These are phyloP conservation scores for Nematolebias whitei DNA, from an alignment of 2,113 vertebrate species.

Conservation along the genomic window DNA sequence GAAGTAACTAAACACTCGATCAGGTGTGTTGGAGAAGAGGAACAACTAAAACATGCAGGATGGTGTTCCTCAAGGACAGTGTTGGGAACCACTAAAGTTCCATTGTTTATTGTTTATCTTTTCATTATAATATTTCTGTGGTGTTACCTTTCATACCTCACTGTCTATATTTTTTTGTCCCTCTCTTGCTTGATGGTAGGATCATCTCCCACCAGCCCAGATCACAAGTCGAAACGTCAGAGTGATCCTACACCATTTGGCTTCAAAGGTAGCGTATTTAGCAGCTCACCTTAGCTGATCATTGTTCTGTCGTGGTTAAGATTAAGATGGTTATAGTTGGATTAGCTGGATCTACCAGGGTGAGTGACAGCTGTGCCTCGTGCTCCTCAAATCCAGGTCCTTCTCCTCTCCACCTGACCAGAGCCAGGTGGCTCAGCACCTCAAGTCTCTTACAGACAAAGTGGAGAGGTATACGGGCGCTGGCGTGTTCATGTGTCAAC, in stretches of 20 bases:
- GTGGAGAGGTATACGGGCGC: slow-evolving; percentile 75
- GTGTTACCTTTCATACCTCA: neutral
- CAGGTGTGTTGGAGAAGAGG: too few relatives aligned
- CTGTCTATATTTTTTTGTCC: slow-evolving; percentile 33
- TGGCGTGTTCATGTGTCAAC: slow-evolving; percentile 3
- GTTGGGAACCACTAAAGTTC: too few relatives aligned
- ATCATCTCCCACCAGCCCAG: slow-evolving; percentile 91
- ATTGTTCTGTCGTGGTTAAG: neutral
- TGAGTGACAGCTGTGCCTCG: slow-evolving; percentile 62
- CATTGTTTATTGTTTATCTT: too few relatives aligned
- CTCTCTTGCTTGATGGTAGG: slow-evolving; percentile 76
- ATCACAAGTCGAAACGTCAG: slow-evolving; percentile 96
- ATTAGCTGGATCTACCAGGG: slow-evolving; percentile 15
- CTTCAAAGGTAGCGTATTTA: slow-evolving; percentile 85
- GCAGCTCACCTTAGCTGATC: neutral
- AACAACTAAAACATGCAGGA: too few relatives aligned
- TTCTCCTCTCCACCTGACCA: slow-evolving; percentile 74
- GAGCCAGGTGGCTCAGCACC: slow-evolving; percentile 82
- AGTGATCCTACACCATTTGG: slow-evolving; percentile 96
- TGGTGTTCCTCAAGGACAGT: too few relatives aligned
- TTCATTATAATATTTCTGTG: neutral
- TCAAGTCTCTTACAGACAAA: slow-evolving; percentile 81
- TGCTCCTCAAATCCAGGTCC: slow-evolving; percentile 79
- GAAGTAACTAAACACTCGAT: too few relatives aligned
- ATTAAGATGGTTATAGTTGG: neutral